A percentile compares a stretch with the other conserved stretches of the same genome.
Conservation (phyloP, 2,797 vertebrate genomes). For the Diplodus puntazzo region DNA sequence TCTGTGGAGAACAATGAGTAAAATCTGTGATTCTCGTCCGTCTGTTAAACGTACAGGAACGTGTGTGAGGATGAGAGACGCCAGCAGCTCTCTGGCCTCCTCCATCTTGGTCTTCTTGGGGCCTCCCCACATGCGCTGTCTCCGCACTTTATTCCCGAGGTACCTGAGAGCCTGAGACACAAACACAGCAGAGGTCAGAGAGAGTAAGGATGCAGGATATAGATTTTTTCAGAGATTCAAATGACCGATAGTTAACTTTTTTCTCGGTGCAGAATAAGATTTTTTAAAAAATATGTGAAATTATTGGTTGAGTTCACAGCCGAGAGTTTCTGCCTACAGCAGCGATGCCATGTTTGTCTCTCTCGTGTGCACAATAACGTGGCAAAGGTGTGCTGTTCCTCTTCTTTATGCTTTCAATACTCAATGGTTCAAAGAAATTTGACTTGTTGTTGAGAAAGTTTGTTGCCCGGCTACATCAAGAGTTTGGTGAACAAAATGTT, state of each 20-base stretch:
- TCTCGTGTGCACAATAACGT: too few species aligned
- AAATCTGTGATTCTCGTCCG: not conserved
- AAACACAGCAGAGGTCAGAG: constrained; percentile 16
- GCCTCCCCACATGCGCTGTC: constrained; percentile 98
- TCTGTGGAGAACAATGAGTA: not conserved
- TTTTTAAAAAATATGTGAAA: too few species aligned
- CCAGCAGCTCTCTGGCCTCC: constrained; percentile 96
- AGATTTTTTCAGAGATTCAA: too few species aligned
- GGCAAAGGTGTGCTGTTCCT: too few species aligned
- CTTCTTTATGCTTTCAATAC: too few species aligned
- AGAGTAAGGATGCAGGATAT: not conserved
- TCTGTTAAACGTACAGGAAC: constrained; percentile 89
- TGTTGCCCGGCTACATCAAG: not conserved
- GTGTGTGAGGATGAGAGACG: constrained; percentile 95
- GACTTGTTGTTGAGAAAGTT: not conserved
- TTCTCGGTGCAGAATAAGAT: too few species aligned
- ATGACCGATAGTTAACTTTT: too few species aligned
- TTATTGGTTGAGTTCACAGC: too few species aligned
- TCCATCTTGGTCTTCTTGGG: constrained; percentile 99
- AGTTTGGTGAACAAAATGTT: not conserved
- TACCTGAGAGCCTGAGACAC: constrained; percentile 91
- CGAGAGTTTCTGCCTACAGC: too few species aligned
- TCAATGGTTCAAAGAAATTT: not conserved
- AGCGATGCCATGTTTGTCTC: too few species aligned
- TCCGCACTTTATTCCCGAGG: constrained; percentile 97